These are phyloP conservation scores for Naso thynnoides DNA, from an alignment of 2,797 vertebrate species.

Conservation along the genomic window DNA sequence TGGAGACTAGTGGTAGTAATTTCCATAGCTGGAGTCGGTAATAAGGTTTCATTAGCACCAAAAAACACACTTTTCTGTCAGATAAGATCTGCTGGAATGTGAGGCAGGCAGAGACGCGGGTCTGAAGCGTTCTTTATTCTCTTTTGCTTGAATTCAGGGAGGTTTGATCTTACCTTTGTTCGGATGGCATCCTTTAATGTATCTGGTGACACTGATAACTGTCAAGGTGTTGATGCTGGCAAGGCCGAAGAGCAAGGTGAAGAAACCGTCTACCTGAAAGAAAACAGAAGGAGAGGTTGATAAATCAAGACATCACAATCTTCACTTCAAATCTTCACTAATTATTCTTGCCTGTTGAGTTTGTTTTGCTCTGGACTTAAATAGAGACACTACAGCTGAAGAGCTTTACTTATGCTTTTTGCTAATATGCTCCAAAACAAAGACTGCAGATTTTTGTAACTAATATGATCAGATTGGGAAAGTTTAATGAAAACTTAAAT, in stretches of 20 bases:
- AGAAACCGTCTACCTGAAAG: slow-evolving; percentile 90
- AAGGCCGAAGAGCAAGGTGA: slow-evolving; percentile 91
- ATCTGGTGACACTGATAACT: slow-evolving; percentile 91
- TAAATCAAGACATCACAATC: slow-evolving; percentile 3
- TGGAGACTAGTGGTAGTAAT: slow-evolving; percentile 58
- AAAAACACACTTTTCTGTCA: slow-evolving; percentile 48
- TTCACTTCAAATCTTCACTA: no score
- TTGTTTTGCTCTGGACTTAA: slow-evolving; percentile 37
- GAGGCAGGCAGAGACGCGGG: slow-evolving; percentile 23
- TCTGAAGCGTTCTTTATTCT: slow-evolving; percentile 7
- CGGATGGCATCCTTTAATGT: slow-evolving; percentile 90
- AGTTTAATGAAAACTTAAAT: slow-evolving; percentile 17
- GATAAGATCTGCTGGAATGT: slow-evolving; percentile 66
- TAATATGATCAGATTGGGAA: neutral
- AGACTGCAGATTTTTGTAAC: no score
- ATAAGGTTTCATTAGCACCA: slow-evolving; percentile 59
- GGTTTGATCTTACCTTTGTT: slow-evolving; percentile 83
- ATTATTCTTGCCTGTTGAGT: slow-evolving; percentile 27
- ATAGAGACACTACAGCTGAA: slow-evolving; percentile 35
- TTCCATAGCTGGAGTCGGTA: slow-evolving; percentile 58
- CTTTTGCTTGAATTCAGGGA: neutral
- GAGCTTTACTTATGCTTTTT: slow-evolving; percentile 22
- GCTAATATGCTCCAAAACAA: neutral
- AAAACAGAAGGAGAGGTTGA: slow-evolving; percentile 12
- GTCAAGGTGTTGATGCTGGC: slow-evolving; percentile 93